Evolutionary conservation across 1,140 invertebrate species (phyloP), one percentile per base, ranked within the genome.

Genomic region (Drosophila tsacasi): DNA sequence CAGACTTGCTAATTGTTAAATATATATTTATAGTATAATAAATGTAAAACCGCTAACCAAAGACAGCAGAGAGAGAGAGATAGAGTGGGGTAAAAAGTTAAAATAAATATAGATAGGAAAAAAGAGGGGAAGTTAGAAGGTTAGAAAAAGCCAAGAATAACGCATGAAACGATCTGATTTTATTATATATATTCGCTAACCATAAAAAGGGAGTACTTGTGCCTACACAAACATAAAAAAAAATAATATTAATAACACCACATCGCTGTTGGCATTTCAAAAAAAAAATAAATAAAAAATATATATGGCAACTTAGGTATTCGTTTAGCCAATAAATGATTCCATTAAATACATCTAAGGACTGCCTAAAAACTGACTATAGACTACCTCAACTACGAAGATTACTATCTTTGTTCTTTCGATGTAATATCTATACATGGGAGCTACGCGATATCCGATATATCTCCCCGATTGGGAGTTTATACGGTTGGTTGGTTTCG

Each of bases 101-200:
- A 42, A 37, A 59, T 10, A 27, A 21, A 40, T 19, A 61, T 35
- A 42, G 9, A 66, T 9, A 40, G 19, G 37, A 23, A 54, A 15
- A 35, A n/a, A 32, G 8, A 10, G 30, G 12, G 12, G 3, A 15
- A 10, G 3, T 21, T 9, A 2, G 1, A 21, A 52, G 32, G 30
- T 37, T 35, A 35, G 30, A 2, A 27, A 47, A 19, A 27, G 40
- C n/a, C 25, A 54, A 58, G 69, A 85, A 81, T 78, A 85, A 81
- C 65, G 75, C 78, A 80, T 80, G 63, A 84, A 80, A 40, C 25
- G 17, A 80, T 73, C 47, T 37, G 49, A 61, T 69, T 65, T 42
- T 35, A 1, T 50, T 69, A 23, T 44, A 39, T 58, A 62, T 66
- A 52, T 37, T 52, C 49, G 54, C 44, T 73, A 73, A 30, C 30